Conservation (phyloP, 92 coral and sea anemone species). For the Palythoa heliodiscus region DNA sequence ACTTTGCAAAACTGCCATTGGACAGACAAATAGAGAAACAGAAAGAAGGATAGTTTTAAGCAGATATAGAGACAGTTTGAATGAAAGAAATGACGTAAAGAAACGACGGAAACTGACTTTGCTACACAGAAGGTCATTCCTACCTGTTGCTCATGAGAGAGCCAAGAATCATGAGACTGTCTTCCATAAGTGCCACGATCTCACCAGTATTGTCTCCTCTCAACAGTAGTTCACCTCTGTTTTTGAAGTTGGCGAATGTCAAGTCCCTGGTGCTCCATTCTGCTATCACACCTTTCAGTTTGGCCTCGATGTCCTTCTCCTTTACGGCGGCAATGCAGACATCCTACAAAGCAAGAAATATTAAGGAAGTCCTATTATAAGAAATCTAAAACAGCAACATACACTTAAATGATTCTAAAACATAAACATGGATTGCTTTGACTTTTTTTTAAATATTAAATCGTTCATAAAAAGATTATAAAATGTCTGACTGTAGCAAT, state of each 20-base stretch:
- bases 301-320: conserved; percentile 92
- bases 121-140: neutral
- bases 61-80: neutral
- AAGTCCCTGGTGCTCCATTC: conserved; percentile 89
- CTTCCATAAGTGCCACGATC: conserved; percentile 86
- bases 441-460: too few species aligned
- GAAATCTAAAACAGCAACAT: neutral
- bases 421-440: too few species aligned
- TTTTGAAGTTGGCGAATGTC: conserved; percentile 85
- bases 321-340: conserved; percentile 86
- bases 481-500: too few species aligned
- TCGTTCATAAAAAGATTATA: too few species aligned
- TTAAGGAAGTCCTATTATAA: neutral
- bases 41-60: too few species aligned
- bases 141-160: conserved; percentile 92
- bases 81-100: neutral
- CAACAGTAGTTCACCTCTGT: conserved; percentile 81
- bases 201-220: conserved; percentile 88
- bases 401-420: neutral
- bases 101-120: too few species aligned
- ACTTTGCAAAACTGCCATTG: too few species aligned
- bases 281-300: conserved; percentile 78
- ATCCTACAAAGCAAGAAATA: conserved; percentile 51
- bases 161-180: conserved; percentile 87
- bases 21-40: neutral